Conservation (phyloP, 2,888 invertebrate species). For the Tiliacea aurago region DNA sequence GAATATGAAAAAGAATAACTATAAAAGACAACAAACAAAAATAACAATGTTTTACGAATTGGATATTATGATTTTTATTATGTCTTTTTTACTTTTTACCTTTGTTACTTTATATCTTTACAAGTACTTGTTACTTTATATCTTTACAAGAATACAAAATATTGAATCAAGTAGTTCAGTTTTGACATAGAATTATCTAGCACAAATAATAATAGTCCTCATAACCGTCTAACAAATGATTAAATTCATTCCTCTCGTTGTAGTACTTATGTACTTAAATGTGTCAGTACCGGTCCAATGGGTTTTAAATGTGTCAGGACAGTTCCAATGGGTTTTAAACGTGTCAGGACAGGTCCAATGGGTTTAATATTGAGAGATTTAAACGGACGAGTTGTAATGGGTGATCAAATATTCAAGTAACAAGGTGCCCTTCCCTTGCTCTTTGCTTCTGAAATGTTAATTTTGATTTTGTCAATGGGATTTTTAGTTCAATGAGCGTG, state of each 20-base stretch:
- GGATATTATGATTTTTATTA: no score
- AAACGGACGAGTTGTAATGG: constrained; percentile 50
- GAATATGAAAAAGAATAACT: no score
- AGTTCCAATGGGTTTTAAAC: constrained; percentile 46
- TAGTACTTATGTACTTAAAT: constrained; percentile 2
- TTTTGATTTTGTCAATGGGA: constrained; percentile 44
- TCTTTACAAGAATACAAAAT: no score
- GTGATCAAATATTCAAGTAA: constrained; percentile 58
- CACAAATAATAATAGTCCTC: not conserved
- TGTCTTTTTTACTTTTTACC: no score
- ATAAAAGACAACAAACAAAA: no score
- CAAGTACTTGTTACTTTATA: no score
- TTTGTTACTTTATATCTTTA: no score
- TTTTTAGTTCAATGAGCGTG: constrained; percentile 33
- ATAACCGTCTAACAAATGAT: constrained; percentile 25
- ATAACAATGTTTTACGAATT: no score
- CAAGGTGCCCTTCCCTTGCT: constrained; percentile 40
- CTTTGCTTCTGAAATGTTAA: constrained; percentile 53
- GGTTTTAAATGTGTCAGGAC: constrained; percentile 37
- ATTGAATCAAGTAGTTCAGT: not conserved
- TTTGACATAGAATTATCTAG: not conserved
- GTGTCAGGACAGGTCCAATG: constrained; percentile 35
- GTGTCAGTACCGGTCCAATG: constrained; percentile 33
- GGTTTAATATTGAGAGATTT: constrained; percentile 57
- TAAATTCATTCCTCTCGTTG: constrained; percentile 18